These are phyloP conservation scores for Alca torda DNA, from an alignment of 2,797 vertebrate species.

Conservation along the genomic window DNA sequence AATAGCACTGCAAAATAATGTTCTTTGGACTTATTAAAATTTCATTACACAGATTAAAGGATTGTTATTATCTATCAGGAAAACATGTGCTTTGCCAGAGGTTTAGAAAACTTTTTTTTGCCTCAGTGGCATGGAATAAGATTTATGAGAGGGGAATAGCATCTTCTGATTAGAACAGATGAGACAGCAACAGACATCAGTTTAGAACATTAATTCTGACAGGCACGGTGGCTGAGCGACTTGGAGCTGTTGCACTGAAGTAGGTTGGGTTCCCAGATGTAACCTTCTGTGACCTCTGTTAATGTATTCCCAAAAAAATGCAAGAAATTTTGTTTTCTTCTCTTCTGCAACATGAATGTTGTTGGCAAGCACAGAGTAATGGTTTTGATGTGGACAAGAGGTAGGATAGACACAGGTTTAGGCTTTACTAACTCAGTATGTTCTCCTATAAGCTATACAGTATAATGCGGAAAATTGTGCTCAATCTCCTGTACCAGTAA, in stretches of 20 bases:
- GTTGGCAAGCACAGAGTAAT: background rate
- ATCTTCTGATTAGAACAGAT: background rate
- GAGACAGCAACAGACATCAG: background rate
- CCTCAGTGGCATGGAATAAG: background rate
- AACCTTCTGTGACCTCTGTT: background rate
- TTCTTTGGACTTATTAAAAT: background rate
- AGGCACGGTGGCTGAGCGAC: background rate
- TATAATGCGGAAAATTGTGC: background rate
- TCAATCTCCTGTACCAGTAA: background rate
- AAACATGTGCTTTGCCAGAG: background rate
- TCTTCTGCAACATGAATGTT: background rate
- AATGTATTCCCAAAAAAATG: background rate
- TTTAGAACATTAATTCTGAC: conserved; percentile 11
- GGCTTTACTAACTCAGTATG: background rate
- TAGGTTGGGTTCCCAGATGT: background rate
- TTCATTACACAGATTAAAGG: background rate
- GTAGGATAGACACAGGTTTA: background rate
- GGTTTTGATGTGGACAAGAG: background rate
- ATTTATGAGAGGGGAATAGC: background rate
- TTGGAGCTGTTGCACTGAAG: background rate
- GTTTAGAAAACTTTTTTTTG: background rate
- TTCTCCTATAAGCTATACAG: background rate
- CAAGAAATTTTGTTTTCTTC: background rate
- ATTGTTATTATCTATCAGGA: background rate
- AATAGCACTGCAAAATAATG: background rate